Evolutionary conservation across 1,140 invertebrate species (phyloP).

Genomic region (Pteromalus puparum): DNA sequence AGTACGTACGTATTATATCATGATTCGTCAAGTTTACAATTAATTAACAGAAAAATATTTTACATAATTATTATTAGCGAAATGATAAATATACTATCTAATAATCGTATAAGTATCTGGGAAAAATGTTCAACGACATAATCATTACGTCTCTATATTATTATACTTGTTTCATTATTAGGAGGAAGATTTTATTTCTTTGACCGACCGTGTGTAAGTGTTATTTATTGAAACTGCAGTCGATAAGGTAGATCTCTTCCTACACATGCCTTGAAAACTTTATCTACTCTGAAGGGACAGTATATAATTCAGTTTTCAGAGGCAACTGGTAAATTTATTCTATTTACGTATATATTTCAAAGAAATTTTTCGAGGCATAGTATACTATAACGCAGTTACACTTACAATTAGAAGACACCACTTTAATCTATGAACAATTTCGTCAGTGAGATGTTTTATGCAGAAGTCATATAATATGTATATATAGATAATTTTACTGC

Average conservation of each 20-base stretch:
- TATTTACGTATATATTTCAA: background rate
- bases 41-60: constrained; percentile 2
- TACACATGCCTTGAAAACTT: background rate
- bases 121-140: background rate
- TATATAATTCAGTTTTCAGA: background rate
- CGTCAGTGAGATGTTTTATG: background rate
- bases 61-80: background rate
- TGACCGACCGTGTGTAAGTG: background rate
- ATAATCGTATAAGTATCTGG: background rate
- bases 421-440: background rate
- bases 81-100: background rate
- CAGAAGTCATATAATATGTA: background rate
- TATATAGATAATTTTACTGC: background rate
- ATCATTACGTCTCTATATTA: background rate
- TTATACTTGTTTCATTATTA: background rate
- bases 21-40: background rate
- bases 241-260: constrained; percentile 15
- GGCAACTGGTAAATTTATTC: background rate
- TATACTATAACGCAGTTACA: background rate
- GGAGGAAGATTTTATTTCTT: background rate
- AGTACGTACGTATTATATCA: background rate
- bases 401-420: background rate
- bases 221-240: background rate
- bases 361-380: background rate
- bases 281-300: background rate